Base-by-base conservation (phyloP, 1,140 invertebrate genomes). In the Lepidurus packardi region DNA sequence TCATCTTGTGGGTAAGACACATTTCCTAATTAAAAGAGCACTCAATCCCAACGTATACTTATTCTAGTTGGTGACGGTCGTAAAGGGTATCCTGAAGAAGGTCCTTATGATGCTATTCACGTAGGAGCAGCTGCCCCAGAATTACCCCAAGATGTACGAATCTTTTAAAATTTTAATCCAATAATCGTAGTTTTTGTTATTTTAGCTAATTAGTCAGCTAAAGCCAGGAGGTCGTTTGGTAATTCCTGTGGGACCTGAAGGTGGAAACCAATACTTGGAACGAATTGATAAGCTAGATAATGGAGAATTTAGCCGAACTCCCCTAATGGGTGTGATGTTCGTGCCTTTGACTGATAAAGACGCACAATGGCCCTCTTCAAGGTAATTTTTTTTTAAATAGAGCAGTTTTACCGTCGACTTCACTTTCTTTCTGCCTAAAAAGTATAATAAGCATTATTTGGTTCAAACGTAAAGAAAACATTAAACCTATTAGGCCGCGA, bases 271-370 rank as follows among this genome's bases (percentile, higher is more conserved):
- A 85, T 89, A 92, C 83, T 87, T 97, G 80, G 90, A 92, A 83
- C 91, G 92, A 88, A 91, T 98, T 79, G 97, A 99, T 83, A 98
- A 98, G 87, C 86, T 90, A 45, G 80, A 83, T 5, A 91, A 97
- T 85, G 96, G 96, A 11, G 87, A 89, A 73, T 88, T 98, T 13
- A 87, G 87, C n/a, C 88, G 90, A 75, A 92, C 90, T 82, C 89
- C 90, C 21, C 86, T 99, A 0, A 98, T 99, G 94, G 94, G 94
- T 44, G 98, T 99, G 0, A 92, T 97, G 76, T 99, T 97, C 86
- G 97, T 99, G 41, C 97, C 97, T 2, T 87, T 99, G 16, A 99
- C 97, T 6, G 96, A 97, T 85, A 93, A 91, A 85, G 88, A 91
- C 24, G 85, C 88, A 79, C 94, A 95, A 82, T 89, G 88, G 88